Evolutionary conservation across 2,113 vertebrate species (phyloP).

Genomic region (Addax nasomaculatus): DNA sequence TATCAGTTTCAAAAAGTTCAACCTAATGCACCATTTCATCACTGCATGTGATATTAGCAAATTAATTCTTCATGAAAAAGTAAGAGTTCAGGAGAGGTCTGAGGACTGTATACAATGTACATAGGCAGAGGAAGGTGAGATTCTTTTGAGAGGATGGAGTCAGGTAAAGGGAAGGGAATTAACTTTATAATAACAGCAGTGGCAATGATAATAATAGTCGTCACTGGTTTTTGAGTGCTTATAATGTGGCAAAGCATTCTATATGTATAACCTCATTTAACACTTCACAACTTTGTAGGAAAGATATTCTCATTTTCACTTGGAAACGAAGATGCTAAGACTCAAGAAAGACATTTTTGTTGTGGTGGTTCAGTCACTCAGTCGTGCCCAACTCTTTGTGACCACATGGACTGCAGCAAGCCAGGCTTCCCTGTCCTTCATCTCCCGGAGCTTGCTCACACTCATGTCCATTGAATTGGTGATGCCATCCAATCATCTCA

Average conservation of each 20-base stretch:
- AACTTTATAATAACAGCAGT: not conserved
- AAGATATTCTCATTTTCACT: not conserved
- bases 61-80: not conserved
- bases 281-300: not conserved
- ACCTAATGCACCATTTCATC: not conserved
- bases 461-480: not conserved
- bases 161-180: not conserved
- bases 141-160: not conserved
- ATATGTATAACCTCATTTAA: not conserved
- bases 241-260: not conserved
- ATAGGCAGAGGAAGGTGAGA: not conserved
- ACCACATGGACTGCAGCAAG: not conserved
- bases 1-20: not conserved
- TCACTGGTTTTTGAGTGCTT: not conserved
- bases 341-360: not conserved
- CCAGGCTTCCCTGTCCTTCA: not conserved
- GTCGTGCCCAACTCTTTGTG: not conserved
- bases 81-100: not conserved
- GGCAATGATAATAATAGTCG: not conserved
- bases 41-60: not conserved
- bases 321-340: not conserved
- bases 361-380: not conserved
- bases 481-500: not conserved
- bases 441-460: not conserved
- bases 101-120: not conserved